A percentile compares a stretch with the other conserved stretches of the same genome.
These are phyloP conservation scores for Ormyrus labotus DNA, from an alignment of 2,888 invertebrate species.

Conservation along the genomic window DNA sequence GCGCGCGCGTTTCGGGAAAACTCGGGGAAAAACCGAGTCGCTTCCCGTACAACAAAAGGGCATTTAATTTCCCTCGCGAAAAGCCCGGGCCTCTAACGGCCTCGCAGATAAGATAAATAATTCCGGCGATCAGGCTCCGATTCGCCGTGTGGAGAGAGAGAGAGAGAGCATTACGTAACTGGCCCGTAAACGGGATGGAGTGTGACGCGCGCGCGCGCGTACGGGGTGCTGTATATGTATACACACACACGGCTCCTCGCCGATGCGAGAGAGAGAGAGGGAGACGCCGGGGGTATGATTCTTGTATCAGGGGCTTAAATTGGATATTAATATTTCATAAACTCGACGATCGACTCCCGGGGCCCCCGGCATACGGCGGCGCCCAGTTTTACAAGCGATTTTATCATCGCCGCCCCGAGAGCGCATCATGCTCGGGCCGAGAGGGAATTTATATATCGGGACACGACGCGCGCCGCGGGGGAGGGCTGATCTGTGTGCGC, in stretches of 20 bases:
- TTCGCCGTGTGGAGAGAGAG: slow-evolving; percentile 10
- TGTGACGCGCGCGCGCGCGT: background rate
- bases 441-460: slow-evolving; percentile 19
- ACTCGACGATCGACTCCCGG: slow-evolving; percentile 53
- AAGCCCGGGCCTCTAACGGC: slow-evolving; percentile 53
- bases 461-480: no score
- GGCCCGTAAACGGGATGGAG: slow-evolving; percentile 18
- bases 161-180: background rate
- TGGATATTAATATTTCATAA: slow-evolving; percentile 73
- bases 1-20: background rate
- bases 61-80: slow-evolving; percentile 33
- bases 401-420: slow-evolving; percentile 53
- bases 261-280: no score
- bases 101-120: slow-evolving; percentile 64
- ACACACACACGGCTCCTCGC: no score
- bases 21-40: background rate
- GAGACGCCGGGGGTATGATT: slow-evolving; percentile 35
- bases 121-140: slow-evolving; percentile 47
- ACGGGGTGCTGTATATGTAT: background rate
- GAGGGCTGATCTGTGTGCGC: no score
- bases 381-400: slow-evolving; percentile 55
- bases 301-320: slow-evolving; percentile 66
- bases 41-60: slow-evolving; percentile 21
- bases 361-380: background rate
- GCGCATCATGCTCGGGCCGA: slow-evolving; percentile 12